phyloP scores from a whole-genome alignment of 2,888 invertebrate genomes.

The Hydraecia micacea region DNA sequence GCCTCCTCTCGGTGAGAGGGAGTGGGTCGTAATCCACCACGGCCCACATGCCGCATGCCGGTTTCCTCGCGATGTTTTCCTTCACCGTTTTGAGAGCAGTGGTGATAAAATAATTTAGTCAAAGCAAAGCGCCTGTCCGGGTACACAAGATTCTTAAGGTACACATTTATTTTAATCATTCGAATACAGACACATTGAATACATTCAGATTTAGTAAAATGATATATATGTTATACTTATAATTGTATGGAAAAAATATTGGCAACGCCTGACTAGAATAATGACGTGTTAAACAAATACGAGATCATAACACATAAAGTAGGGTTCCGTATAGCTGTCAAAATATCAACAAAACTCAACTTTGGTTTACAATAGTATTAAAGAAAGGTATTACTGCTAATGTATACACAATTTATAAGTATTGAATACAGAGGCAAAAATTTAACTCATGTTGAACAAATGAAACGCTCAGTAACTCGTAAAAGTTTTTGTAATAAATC shows the following conservation, averaged over 20 bases:
- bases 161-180: slow-evolving; percentile 8
- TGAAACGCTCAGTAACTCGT: background rate
- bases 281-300: background rate
- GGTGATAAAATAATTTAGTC: background rate
- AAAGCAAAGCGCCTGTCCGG: background rate
- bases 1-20: background rate
- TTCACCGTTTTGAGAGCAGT: background rate
- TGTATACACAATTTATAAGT: too few relatives aligned
- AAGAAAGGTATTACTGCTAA: too few relatives aligned
- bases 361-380: too few relatives aligned
- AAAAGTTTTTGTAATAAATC: background rate
- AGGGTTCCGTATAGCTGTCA: background rate
- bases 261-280: background rate
- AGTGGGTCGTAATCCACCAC: background rate
- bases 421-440: background rate
- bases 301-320: background rate
- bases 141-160: background rate
- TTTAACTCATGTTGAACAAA: background rate
- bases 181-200: background rate
- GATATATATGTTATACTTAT: background rate
- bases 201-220: slow-evolving; percentile 5
- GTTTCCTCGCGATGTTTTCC: too few relatives aligned
- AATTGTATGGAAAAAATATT: background rate
- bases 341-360: background rate
- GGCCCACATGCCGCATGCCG: background rate